Base-by-base conservation (phyloP, 2,888 invertebrate genomes). In the Psylliodes chrysocephalus region DNA sequence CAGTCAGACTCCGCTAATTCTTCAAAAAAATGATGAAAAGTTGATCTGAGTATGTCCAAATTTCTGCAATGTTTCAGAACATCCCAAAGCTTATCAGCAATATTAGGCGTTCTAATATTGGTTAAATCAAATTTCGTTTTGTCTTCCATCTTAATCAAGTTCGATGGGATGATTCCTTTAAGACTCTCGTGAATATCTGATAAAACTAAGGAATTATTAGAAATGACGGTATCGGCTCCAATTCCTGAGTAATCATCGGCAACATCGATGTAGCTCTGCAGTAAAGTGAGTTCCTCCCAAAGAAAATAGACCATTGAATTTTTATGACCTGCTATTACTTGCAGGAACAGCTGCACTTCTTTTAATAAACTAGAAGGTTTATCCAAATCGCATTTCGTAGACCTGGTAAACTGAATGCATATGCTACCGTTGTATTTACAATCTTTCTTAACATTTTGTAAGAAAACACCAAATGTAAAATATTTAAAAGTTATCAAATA, bases 21-120 rank as follows among this genome's bases (percentile, higher is more conserved):
- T 56, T 73, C 73, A 66, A 75, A 75, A 18, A 75, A 69, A 53
- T 64, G 69, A 18, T 68, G 64, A 38, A 76, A 69, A 56, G 63
- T 69, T 22, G 70, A 63, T 52, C 69, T 68, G 19, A 76, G 62
- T 47, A 46, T 61, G 19, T 56, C 38, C 25, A 72, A 46, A 63
- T 70, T 66, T 47, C 66, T 63, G 62, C 73, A 75, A 51, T 64
- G 15, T 63, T 67, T 74, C 46, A 74, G 55, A 59, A 72, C 57
- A 40, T 59, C 51, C 74, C 74, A 74, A 14, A 73, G 57, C 46
- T 68, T 66, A 60, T 74, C 73, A 28, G 71, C 47, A 47, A 72
- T 60, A 55, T 67, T 68, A 19, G 60, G 46, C 35, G 62, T 51
- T 44, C 72, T 67, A 22, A 73, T 64, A 63, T 72, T 63, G 5